Evolutionary conservation across 2,113 vertebrate genomes (phyloP).

Genomic region (Gallinago media): DNA sequence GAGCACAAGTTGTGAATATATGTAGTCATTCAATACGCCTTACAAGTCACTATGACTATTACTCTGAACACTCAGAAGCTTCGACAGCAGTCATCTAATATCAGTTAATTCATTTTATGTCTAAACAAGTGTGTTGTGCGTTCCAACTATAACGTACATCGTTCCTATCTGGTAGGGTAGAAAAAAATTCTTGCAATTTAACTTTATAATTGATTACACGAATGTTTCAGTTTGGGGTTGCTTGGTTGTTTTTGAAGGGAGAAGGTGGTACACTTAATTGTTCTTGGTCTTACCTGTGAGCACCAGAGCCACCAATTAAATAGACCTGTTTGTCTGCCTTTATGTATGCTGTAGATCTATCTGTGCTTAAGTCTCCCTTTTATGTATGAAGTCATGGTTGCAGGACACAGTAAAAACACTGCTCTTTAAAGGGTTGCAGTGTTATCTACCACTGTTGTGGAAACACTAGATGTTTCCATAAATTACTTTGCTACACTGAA

Average conservation of each 20-base stretch:
- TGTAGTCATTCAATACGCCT: not conserved
- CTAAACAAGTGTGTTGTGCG: not conserved
- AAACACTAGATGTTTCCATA: not conserved
- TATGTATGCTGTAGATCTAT: not conserved
- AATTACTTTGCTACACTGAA: not conserved
- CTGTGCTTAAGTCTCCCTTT: not conserved
- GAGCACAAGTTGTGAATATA: not conserved
- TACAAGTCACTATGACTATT: not conserved
- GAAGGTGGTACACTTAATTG: not conserved
- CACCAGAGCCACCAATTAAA: not conserved
- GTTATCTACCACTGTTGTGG: not conserved
- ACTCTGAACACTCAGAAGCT: not conserved
- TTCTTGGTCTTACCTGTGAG: not conserved
- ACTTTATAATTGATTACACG: not conserved
- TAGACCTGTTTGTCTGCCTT: not conserved
- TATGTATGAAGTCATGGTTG: not conserved
- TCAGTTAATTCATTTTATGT: not conserved
- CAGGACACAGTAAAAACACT: not conserved
- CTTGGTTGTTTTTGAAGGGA: not conserved
- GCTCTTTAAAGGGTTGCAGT: not conserved
- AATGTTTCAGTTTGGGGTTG: not conserved
- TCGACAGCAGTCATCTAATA: not conserved
- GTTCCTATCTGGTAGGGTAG: not conserved
- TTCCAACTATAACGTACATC: not conserved
- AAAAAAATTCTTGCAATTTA: not conserved